A percentile compares a stretch with the other conserved stretches of the same genome.
Evolutionary conservation across 2,113 vertebrate genomes (phyloP).

Genomic region (Daphoenositta chrysoptera): DNA sequence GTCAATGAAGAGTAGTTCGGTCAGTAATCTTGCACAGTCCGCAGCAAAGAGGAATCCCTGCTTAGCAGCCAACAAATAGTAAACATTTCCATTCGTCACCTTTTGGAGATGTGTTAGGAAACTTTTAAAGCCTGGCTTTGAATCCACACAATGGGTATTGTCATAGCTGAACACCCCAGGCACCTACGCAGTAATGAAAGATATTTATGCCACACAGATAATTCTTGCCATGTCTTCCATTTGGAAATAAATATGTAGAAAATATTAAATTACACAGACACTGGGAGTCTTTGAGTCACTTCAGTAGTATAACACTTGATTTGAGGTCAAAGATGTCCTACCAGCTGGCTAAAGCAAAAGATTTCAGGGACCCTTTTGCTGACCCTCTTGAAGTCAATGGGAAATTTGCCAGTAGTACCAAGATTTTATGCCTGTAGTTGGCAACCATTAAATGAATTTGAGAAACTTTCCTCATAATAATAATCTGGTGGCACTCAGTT

Average conservation of each 20-base stretch:
- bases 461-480: background rate
- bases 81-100: background rate
- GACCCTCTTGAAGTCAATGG: background rate
- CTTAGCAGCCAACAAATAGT: constrained; percentile 40
- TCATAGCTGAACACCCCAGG: background rate
- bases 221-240: background rate
- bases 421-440: background rate
- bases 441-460: background rate
- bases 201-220: background rate
- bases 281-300: background rate
- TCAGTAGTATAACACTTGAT: background rate
- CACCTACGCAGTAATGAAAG: background rate
- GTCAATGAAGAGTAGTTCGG: constrained; percentile 3
- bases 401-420: background rate
- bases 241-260: background rate
- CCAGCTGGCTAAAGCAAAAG: background rate
- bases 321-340: background rate
- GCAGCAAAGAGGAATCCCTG: background rate
- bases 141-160: background rate
- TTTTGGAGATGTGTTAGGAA: background rate
- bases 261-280: background rate
- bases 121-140: background rate
- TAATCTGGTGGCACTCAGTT: background rate
- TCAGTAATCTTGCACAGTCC: background rate
- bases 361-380: background rate